These are phyloP conservation scores for Xenopus tropicalis DNA, from an alignment of 2,113 vertebrate species.

Conservation along the genomic window UCB_Xtro_10.0 CM004448.2:113983001-113983500, in stretches of 20 bases:
- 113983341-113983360: too few species aligned
- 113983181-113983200: constrained; percentile 8
- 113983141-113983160: background rate
- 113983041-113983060: background rate
- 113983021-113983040: background rate
- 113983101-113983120: background rate
- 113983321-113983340: too few species aligned
- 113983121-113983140: background rate
- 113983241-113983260: background rate
- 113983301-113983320: too few species aligned
- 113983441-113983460: too few species aligned
- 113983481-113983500: too few species aligned
- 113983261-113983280: too few species aligned
- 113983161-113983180: background rate
- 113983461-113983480: too few species aligned
- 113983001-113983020: background rate
- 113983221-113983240: constrained; percentile 2
- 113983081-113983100: background rate
- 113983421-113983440: too few species aligned
- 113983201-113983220: constrained; percentile 8
- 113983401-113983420: too few species aligned
- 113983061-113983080: background rate
- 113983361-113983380: too few species aligned
- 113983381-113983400: too few species aligned
- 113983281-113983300: too few species aligned